Evolutionary conservation across 1,140 invertebrate genomes (phyloP), one percentile per base, ranked within the genome.

Genomic region (Temnothorax longispinosus): DNA sequence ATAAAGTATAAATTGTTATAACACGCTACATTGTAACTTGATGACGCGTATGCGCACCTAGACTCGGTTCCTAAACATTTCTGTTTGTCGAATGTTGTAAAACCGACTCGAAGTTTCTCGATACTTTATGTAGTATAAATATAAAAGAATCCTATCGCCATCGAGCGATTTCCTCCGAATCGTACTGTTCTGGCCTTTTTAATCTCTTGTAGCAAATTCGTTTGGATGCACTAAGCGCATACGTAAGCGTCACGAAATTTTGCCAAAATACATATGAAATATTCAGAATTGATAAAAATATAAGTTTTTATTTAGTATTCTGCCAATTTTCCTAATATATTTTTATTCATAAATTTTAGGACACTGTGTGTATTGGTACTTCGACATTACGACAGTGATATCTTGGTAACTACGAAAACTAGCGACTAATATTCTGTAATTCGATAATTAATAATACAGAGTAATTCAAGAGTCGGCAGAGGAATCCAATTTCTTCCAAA

Each of bases 101-200:
- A 84, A 75, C 41, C 41, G 41, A 74, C 6, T 54, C 2, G 3
- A 35, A 71, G 21, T 27, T 50, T 50, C 41, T 7, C 21, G 21
- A 72, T 2, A 11, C 3, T 15, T 50, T 54, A 21, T 56, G 3
- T 84, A 32, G 41, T 84, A 84, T 27, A 84, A 84, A 84, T 84
- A 84, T 27, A 84, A 84, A 84, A 84, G 27, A 82, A 81, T 18
- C 8, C 50, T 81, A 80, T 47, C 54, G 44, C 18, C 52, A 3
- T 13, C 21, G 44, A 18, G 15, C 41, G 35, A 15, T 74, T 74
- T 82, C 3, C 11, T 75, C 54, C 10, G n/a, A 75, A 74, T 82
- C 27, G 47, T 35, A 13, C 67, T 38, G 10, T 35, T 58, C 2
- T 21, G 47, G 65, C 18, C 11, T 10, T 60, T 65, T 21, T 74